These are phyloP conservation scores for Harpalus rufipes DNA, from an alignment of 2,888 invertebrate species.

Conservation along the genomic window DNA sequence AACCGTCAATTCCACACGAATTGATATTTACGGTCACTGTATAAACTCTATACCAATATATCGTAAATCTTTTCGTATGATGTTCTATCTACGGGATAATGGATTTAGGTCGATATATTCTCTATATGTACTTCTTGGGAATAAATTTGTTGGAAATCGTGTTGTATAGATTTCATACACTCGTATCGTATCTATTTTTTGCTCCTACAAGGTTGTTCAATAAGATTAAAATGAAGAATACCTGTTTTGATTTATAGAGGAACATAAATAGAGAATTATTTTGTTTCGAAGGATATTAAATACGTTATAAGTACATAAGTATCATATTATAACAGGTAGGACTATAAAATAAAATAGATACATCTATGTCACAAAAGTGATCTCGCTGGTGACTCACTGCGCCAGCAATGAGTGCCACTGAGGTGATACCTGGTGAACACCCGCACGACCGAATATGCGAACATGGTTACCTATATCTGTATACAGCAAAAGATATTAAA, in stretches of 20 bases:
- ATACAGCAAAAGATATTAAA: too few species aligned
- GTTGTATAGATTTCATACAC: conserved; percentile 15
- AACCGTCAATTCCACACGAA: conserved; percentile 56
- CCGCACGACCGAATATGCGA: too few species aligned
- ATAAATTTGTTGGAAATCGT: conserved; percentile 45
- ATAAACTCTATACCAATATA: conserved; percentile 54
- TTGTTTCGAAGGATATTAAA: not conserved
- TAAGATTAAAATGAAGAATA: conserved; percentile 3
- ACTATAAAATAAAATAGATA: too few species aligned
- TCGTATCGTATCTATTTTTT: conserved; percentile 28
- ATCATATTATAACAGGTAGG: not conserved
- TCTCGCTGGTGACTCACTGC: too few species aligned
- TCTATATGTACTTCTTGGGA: conserved; percentile 37
- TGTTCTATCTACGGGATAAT: conserved; percentile 53
- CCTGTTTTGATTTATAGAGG: not conserved
- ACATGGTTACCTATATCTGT: too few species aligned
- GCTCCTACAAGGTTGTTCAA: not conserved
- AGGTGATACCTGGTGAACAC: too few species aligned
- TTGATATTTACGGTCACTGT: conserved; percentile 61
- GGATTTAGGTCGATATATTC: conserved; percentile 55
- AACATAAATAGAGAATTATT: not conserved
- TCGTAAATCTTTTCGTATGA: conserved; percentile 46
- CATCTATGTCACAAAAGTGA: too few species aligned
- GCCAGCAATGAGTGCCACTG: too few species aligned
- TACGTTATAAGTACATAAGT: not conserved